Percentiles rank a stretch among this genome's conserved stretches.
Conservation (phyloP, 1,140 invertebrate species). For the Oryzaephilus surinamensis region DNA sequence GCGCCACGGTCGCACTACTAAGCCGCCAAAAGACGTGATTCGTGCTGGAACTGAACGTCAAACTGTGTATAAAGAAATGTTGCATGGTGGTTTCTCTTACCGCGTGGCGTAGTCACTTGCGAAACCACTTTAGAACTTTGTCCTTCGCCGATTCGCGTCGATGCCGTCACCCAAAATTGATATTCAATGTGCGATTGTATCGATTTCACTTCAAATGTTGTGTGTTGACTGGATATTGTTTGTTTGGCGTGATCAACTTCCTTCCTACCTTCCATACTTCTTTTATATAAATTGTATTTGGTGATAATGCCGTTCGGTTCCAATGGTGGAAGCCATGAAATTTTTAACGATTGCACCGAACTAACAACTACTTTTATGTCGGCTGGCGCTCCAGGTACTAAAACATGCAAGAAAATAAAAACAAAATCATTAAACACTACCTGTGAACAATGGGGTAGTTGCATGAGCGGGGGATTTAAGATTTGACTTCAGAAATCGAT, state of each 20-base stretch:
- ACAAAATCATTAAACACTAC: too few species aligned
- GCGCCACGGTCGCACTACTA: constrained; percentile 53
- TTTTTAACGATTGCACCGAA: constrained; percentile 59
- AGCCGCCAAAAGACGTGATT: constrained; percentile 58
- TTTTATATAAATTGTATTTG: constrained; percentile 69
- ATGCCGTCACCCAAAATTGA: constrained; percentile 71
- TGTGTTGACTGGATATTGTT: constrained; percentile 49
- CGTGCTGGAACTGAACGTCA: constrained; percentile 46
- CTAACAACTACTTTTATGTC: constrained; percentile 73
- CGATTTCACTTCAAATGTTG: constrained; percentile 52
- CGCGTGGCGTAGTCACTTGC: constrained; percentile 45
- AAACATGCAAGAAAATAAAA: too few species aligned
- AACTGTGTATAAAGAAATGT: too few species aligned
- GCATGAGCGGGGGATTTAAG: too few species aligned
- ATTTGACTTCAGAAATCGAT: too few species aligned
- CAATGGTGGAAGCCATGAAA: constrained; percentile 67
- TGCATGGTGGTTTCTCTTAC: constrained; percentile 19
- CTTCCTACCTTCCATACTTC: constrained; percentile 54
- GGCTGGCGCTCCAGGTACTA: constrained; percentile 68
- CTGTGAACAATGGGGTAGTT: too few species aligned
- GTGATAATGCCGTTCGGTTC: constrained; percentile 70
- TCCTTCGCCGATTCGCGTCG: constrained; percentile 63
- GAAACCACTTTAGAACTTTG: constrained; percentile 57
- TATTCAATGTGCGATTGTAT: constrained; percentile 68
- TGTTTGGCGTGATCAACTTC: constrained; percentile 60